Percentiles rank a stretch among this genome's conserved stretches.
Evolutionary conservation across 2,113 vertebrate genomes (phyloP).

Genomic region (Ifrita kowaldi): DNA sequence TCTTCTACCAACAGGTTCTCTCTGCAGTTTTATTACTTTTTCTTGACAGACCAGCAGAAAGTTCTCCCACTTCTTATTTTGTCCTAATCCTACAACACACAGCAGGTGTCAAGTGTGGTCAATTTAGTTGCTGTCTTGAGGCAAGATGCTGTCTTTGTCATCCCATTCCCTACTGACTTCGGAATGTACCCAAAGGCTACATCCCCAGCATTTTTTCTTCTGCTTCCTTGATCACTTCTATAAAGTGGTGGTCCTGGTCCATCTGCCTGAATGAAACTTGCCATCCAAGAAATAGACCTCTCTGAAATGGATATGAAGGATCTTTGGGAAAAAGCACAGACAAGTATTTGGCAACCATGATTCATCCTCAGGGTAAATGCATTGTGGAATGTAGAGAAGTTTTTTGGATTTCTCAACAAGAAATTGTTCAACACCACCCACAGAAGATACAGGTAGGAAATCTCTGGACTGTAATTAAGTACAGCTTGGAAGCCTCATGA

Average conservation of each 20-base stretch:
- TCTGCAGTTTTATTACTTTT: not conserved
- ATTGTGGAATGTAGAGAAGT: not conserved
- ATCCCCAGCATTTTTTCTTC: not conserved
- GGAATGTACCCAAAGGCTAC: not conserved
- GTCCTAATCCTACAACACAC: not conserved
- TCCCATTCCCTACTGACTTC: not conserved
- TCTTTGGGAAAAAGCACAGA: not conserved
- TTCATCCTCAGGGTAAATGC: not conserved
- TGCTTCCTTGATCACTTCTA: not conserved
- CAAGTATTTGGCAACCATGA: not conserved
- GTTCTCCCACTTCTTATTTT: not conserved
- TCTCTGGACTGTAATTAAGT: not conserved
- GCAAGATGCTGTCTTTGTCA: not conserved
- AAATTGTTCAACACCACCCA: not conserved
- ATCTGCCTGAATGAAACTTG: not conserved
- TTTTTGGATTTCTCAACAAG: not conserved
- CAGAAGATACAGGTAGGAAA: not conserved
- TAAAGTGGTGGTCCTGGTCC: not conserved
- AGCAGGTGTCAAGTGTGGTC: not conserved
- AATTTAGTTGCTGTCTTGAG: not conserved
- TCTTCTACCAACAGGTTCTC: not conserved
- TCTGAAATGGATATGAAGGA: not conserved
- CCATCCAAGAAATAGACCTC: fast-evolving
- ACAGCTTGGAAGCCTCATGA: not conserved
- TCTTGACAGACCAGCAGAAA: not conserved